Evolutionary conservation across 2,888 invertebrate species (phyloP), one percentile per base, ranked within the genome.

Genomic region (Acanthosepion pharaonis): DNA sequence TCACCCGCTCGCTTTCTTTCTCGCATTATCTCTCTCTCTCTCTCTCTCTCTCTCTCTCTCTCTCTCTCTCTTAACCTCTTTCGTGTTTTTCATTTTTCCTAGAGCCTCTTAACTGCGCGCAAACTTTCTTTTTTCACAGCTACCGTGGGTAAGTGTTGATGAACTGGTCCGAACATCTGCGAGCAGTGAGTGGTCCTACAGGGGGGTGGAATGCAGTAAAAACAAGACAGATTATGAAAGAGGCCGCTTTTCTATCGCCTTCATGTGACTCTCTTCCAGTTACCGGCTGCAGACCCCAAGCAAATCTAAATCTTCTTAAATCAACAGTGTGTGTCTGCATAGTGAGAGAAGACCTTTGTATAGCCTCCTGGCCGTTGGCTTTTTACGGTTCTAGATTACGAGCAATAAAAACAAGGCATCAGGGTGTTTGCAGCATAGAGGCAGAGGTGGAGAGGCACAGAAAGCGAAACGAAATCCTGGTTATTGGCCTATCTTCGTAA

Each of bases 151-250:
- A 78, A 64, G 64, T 78, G 78, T 33, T 78, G n/a, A 78, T 33
- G 78, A 78, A 78, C 78, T 78, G 78, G 78, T 78, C 78, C 78
- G 78, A 78, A 78, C 78, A 78, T 78, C 78, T 78, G 78, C 78
- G n/a, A 78, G n/a, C 78, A 78, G 78, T 33, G 78, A 78, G 78
- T 78, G 78, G 78, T 78, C 78, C 78, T 18, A 78, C 78, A 15
- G 78, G 78, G 33, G 33, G 78, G 78, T 33, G 78, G n/a, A 78
- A n/a, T 33, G n/a, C 78, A 78, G 78, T 15, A n/a, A 78, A n/a
- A 78, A 78, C 78, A 78, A 33, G 15, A 78, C 78, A n/a, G 78
- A n/a, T 78, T n/a, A 78, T 78, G n/a, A 78, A 78, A 78, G n/a
- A 78, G n/a, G n/a, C 78, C 78, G 78, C 78, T 78, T 33, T 78